phyloP scores from a whole-genome alignment of 2,113 vertebrate species.

The Lichenostomus cassidix region DNA sequence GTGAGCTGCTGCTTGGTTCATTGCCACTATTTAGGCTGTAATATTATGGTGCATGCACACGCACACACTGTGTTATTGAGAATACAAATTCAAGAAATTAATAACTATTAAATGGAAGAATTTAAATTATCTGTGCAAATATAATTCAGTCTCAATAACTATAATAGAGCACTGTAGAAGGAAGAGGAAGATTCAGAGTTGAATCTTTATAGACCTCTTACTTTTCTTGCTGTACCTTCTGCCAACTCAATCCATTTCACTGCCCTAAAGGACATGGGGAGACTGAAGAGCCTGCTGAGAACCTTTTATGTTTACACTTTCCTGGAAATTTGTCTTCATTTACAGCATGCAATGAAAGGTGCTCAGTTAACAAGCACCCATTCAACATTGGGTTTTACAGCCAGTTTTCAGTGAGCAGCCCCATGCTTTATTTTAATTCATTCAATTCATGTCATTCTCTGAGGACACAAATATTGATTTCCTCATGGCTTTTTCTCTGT shows the following conservation, averaged over 20 bases:
- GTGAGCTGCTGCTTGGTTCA: background rate
- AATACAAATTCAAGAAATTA: background rate
- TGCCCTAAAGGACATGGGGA: background rate
- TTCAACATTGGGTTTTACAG: background rate
- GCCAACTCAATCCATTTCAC: background rate
- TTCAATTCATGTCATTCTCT: background rate
- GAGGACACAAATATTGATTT: background rate
- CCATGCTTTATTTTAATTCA: background rate
- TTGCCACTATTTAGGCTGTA: background rate
- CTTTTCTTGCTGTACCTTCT: background rate
- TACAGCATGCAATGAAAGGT: background rate
- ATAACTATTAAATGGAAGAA: background rate
- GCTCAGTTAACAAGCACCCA: background rate
- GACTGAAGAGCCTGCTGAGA: background rate
- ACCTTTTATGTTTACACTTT: background rate
- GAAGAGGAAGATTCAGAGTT: background rate
- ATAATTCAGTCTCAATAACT: background rate
- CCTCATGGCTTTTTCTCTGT: background rate
- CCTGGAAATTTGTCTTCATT: background rate
- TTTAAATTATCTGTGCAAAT: background rate
- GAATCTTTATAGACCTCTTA: background rate
- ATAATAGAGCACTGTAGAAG: background rate
- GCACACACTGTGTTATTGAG: background rate
- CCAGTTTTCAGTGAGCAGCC: background rate
- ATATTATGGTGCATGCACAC: fast-evolving